Evolutionary conservation across 2,113 vertebrate genomes (phyloP).

Genomic region (Colius striatus): DNA sequence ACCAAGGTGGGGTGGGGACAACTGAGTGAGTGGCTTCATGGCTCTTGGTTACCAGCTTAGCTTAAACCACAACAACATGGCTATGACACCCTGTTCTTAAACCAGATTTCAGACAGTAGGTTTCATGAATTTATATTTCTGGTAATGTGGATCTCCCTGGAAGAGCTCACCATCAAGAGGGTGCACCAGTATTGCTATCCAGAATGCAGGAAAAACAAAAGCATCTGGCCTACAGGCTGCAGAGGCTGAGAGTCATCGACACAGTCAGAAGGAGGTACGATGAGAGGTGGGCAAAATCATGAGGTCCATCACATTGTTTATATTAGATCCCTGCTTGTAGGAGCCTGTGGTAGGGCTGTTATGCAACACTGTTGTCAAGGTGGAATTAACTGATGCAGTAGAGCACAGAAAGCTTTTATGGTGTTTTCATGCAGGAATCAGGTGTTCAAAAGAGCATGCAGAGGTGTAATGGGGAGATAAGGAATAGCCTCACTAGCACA

Average conservation of each 20-base stretch:
- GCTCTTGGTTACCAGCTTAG: too few species aligned
- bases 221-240: neutral
- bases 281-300: neutral
- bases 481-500: neutral
- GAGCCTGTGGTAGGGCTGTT: neutral
- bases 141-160: neutral
- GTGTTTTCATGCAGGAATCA: neutral
- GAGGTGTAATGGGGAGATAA: neutral
- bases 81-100: neutral
- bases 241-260: neutral
- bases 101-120: neutral
- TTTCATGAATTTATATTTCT: neutral
- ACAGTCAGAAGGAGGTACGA: neutral
- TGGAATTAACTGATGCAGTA: neutral
- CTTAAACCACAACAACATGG: too few species aligned
- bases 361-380: neutral
- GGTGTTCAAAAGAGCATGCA: neutral
- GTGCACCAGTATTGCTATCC: accelerated
- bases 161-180: neutral
- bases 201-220: neutral
- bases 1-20: too few species aligned
- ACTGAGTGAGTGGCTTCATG: too few species aligned
- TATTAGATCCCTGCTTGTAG: neutral
- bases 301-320: neutral
- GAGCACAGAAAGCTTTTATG: neutral